Conservation (phyloP, 2,113 vertebrate species). For the Myrmophylax atrothorax region DNA sequence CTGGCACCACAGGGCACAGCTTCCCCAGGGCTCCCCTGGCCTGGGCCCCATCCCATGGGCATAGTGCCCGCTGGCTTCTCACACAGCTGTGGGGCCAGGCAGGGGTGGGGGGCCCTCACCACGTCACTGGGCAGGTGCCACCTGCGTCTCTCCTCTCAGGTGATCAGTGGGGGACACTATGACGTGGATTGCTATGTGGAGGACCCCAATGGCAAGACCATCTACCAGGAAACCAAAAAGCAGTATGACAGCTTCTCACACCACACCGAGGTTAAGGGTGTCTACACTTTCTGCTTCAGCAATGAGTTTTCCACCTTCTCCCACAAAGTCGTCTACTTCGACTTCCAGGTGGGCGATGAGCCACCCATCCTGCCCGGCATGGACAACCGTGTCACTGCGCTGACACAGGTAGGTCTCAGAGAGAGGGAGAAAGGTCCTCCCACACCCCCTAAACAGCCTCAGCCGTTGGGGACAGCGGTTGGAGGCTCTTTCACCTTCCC, state of each 20-base stretch:
- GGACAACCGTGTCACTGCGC: slow-evolving; percentile 73
- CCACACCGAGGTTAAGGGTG: slow-evolving; percentile 74
- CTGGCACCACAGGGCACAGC: fast-evolving
- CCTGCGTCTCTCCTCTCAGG: slow-evolving; percentile 49
- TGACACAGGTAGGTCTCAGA: slow-evolving; percentile 83
- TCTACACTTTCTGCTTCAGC: slow-evolving; percentile 91
- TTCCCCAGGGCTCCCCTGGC: neutral
- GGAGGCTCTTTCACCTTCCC: neutral
- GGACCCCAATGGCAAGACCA: slow-evolving; percentile 76
- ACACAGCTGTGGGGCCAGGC: neutral
- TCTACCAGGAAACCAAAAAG: slow-evolving; percentile 88
- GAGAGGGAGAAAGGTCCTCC: neutral
- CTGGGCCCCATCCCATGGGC: neutral
- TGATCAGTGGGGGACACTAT: slow-evolving; percentile 90
- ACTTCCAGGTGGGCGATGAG: slow-evolving; percentile 84
- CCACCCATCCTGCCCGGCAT: slow-evolving; percentile 79
- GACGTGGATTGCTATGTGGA: slow-evolving; percentile 90
- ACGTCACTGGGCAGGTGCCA: neutral
- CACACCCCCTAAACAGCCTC: fast-evolving
- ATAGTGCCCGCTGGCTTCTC: neutral
- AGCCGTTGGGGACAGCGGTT: fast-evolving
- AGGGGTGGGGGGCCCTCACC: neutral
- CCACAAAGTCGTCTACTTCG: slow-evolving; percentile 88
- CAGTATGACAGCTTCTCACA: slow-evolving; percentile 88
- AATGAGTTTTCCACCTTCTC: slow-evolving; percentile 94